A percentile compares a stretch with the other conserved stretches of the same genome.
Conservation (phyloP, 2,888 invertebrate species). For the Troglohyphantes excavatus region DNA sequence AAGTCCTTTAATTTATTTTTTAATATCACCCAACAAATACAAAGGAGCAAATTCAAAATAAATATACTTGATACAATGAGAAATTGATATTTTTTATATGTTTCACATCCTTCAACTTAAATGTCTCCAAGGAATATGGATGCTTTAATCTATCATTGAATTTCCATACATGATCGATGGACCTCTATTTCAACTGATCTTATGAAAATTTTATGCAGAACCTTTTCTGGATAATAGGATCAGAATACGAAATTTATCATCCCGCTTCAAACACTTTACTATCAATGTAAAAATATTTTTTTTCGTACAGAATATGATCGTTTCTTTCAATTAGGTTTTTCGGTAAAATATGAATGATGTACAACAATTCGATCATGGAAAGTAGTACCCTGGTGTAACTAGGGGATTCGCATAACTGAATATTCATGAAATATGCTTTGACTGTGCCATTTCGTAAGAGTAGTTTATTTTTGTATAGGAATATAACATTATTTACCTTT, state of each 20-base stretch:
- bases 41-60: no score
- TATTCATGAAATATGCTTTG: no score
- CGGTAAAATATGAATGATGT: neutral
- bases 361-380: neutral
- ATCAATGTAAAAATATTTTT: neutral
- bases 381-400: neutral
- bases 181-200: neutral
- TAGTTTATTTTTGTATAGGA: no score
- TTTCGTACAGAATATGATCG: neutral
- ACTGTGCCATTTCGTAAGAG: no score
- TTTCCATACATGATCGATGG: neutral
- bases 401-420: no score
- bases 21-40: no score
- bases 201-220: conserved; percentile 26
- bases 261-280: neutral
- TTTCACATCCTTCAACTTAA: neutral
- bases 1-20: no score
- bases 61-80: neutral
- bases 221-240: neutral
- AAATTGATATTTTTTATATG: neutral
- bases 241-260: conserved; percentile 17
- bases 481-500: no score
- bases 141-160: conserved; percentile 13
- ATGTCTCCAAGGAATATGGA: neutral
- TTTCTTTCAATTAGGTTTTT: no score